Evolutionary conservation across 2,113 vertebrate genomes (phyloP).

Genomic region (Ginglymostoma cirratum): DNA sequence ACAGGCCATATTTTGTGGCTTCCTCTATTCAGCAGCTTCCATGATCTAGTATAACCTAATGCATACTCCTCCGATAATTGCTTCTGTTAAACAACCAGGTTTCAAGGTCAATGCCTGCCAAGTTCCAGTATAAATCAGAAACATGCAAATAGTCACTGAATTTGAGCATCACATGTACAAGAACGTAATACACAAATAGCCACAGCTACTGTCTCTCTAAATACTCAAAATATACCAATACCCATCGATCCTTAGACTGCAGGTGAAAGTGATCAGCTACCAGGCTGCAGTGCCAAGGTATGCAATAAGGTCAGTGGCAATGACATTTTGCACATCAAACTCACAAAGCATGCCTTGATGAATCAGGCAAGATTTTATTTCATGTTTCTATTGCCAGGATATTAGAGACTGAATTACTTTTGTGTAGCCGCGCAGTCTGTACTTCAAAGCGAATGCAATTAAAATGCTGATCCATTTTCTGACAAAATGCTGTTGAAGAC

Average conservation of each 20-base stretch:
- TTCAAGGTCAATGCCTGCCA: conserved; percentile 61
- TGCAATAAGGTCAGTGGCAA: not conserved
- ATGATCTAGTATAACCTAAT: conserved; percentile 23
- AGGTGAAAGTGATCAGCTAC: conserved; percentile 1
- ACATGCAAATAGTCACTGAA: conserved; percentile 6
- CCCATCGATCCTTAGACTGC: not conserved
- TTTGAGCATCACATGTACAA: conserved; percentile 29
- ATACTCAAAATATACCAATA: not conserved
- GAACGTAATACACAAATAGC: not conserved
- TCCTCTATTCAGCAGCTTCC: conserved; percentile 46
- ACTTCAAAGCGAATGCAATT: not conserved
- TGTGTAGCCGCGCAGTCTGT: not conserved
- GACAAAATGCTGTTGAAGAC: not conserved
- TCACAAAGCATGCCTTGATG: not conserved
- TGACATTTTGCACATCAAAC: conserved; percentile 1
- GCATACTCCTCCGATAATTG: conserved; percentile 39
- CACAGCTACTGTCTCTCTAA: not conserved
- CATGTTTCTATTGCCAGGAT: not conserved
- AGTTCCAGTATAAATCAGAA: conserved; percentile 40
- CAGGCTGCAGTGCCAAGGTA: not conserved
- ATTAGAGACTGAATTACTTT: not conserved
- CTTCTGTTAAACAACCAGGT: conserved; percentile 43
- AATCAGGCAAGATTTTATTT: conserved; percentile 10
- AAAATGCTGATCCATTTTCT: not conserved
- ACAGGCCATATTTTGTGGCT: conserved; percentile 48